Evolutionary conservation across 1,140 invertebrate species (phyloP).

Genomic region (Drosophila eugracilis): DNA sequence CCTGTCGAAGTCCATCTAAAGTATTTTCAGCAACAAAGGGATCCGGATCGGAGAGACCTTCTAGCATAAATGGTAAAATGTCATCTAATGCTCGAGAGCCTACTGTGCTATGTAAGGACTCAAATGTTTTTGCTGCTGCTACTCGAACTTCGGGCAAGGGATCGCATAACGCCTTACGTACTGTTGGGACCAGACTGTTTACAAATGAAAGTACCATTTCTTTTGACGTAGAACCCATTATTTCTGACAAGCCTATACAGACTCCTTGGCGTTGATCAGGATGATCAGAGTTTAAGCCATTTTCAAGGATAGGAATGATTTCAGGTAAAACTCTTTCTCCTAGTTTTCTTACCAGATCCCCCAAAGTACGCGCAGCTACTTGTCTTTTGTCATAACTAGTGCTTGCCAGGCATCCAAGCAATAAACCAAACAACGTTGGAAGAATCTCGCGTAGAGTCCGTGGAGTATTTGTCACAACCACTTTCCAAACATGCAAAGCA

Average conservation of each 20-base stretch:
- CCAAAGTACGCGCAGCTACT: slow-evolving; percentile 97
- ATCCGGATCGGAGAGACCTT: slow-evolving; percentile 92
- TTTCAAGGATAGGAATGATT: slow-evolving; percentile 98
- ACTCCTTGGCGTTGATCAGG: slow-evolving; percentile 98
- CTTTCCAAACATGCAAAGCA: slow-evolving; percentile 99
- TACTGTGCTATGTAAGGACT: slow-evolving; percentile 97
- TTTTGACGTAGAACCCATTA: slow-evolving; percentile 97
- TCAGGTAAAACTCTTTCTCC: slow-evolving; percentile 98
- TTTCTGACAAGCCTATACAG: slow-evolving; percentile 99
- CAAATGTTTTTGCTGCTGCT: slow-evolving; percentile 98
- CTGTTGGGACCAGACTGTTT: slow-evolving; percentile 98
- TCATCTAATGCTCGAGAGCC: slow-evolving; percentile 98
- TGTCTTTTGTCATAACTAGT: slow-evolving; percentile 98
- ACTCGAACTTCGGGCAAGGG: slow-evolving; percentile 95
- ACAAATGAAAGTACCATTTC: slow-evolving; percentile 98
- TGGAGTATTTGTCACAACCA: slow-evolving; percentile 98
- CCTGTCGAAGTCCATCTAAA: slow-evolving; percentile 96
- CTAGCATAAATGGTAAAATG: slow-evolving; percentile 96
- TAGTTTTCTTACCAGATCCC: slow-evolving; percentile 98
- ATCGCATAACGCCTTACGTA: slow-evolving; percentile 96
- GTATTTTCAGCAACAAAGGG: slow-evolving; percentile 92
- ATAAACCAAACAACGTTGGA: slow-evolving; percentile 95
- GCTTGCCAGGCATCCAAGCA: slow-evolving; percentile 96
- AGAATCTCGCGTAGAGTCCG: slow-evolving; percentile 98
- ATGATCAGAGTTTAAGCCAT: slow-evolving; percentile 95